Conservation (phyloP, 2,113 vertebrate species). For the Epinephelus moara region DNA sequence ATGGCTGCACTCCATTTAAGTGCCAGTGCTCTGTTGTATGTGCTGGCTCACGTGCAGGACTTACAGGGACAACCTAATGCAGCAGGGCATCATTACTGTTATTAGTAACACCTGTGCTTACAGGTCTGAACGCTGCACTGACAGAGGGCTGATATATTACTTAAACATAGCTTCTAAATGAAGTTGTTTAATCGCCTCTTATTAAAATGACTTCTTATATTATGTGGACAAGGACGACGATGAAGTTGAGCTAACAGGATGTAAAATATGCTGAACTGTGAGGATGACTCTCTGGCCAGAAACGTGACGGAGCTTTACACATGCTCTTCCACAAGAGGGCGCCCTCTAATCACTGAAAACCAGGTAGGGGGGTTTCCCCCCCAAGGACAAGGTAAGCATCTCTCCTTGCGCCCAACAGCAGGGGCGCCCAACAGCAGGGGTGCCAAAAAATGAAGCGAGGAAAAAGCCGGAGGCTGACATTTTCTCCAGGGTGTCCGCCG, state of each 20-base stretch:
- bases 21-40: background rate
- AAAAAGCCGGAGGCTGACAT: constrained; percentile 69
- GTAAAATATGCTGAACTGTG: too few species aligned
- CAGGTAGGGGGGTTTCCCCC: constrained; percentile 1
- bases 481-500: constrained; percentile 71
- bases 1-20: constrained; percentile 2
- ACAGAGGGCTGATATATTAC: too few species aligned
- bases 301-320: background rate
- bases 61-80: background rate
- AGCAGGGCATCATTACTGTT: background rate
- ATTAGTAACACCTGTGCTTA: background rate
- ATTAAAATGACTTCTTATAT: background rate
- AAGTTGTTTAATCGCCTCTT: background rate
- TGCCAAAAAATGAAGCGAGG: constrained; percentile 72
- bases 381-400: constrained; percentile 48
- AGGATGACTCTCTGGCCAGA: background rate
- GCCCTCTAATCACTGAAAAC: constrained; percentile 19
- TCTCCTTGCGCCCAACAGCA: constrained; percentile 30
- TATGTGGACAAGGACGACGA: background rate
- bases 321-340: constrained; percentile 61
- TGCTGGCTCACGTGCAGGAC: background rate
- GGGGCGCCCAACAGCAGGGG: constrained; percentile 38
- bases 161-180: background rate
- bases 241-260: background rate
- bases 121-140: background rate